Evolutionary conservation across 2,888 invertebrate species (phyloP), one percentile per base, ranked within the genome.

Genomic region (Agrochola litura): DNA sequence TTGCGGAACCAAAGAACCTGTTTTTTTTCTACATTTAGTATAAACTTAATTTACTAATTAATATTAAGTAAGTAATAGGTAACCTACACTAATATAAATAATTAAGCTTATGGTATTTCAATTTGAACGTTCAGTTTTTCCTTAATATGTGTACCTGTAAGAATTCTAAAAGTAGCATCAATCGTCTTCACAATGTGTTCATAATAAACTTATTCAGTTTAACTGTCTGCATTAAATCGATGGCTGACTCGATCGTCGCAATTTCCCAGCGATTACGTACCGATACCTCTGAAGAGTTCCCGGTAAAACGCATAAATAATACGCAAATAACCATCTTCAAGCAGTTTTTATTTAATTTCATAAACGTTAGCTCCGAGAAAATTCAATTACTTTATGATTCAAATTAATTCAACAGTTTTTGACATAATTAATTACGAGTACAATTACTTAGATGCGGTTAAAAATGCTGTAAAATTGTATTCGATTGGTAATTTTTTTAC

Each of bases 261-360:
- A 92, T 93, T 92, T 93, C 88, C 86, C 87, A 81, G 80, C 90
- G 88, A 92, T 92, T 92, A 93, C 88, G 83, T 83, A 85, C 81
- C 84, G 88, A 79, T 88, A 89, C 90, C 91, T 87, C 90, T 91
- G 89, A 81, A 72, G 90, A 89, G 89, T 92, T 93, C 93, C 74
- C 76, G 85, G 93, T 92, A 93, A 83, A 77, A 90, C 90, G 89
- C 92, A 92, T 93, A 92, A 93, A 93, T 93, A 93, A 90, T 83
- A 83, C 89, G 81, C 89, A 90, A 92, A 90, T 91, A 89, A 89
- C 89, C 87, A 83, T 84, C 81, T 70, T 66, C 84, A 79, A 80
- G 84, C 77, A 69, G 72, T 85, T 85, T 77, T 81, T 78, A 74
- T 85, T 89, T 75, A 77, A 85, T 82, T 76, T 84, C 65, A 73